Base-by-base conservation (phyloP, 1,140 invertebrate genomes). In the Aphis gossypii region DNA sequence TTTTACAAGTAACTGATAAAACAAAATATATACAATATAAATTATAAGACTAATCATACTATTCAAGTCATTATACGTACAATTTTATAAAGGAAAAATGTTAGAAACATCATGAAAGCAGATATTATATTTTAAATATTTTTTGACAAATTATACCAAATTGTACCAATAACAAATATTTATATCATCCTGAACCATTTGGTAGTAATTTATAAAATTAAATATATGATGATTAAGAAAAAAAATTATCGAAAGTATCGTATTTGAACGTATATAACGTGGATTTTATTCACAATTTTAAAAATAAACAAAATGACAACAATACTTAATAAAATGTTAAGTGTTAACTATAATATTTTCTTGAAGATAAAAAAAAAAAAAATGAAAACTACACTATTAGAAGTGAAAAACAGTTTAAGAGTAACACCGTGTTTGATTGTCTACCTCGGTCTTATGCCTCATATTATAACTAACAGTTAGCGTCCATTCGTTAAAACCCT, bases 401-500 rank as follows among this genome's bases (percentile, higher is more conserved):
- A n/a, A 76, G 4, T 76, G 18, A n/a, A 76, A 76, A 76, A 76
- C 60, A 76, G 60, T 76, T 76, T 76, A 76, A 35, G 41, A 1
- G 84, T 86, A 86, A 86, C 84, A 46, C 11, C 41, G 84, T 46
- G 84, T 88, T 46, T 21, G 30, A 14, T 60, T 35, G 60, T 60
- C 51, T 82, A 44, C 35, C 30, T 14, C 1, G 90, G 30, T 91
- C 11, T 90, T 38, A 44, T 18, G 25, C 14, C 23, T 25, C 60
- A 18, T 76, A 44, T 68, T 76, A 44, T 68, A 91, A 91, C 90
- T 41, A 91, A 91, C 56, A 41, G 90, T 68, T 44, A 44, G 54
- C 68, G 46, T 51, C 68, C n/a, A 83, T 92, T 83, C 60, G 68
- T 92, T 92, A 83, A 83, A 92, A 83, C 68, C 90, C 48, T 38